Evolutionary conservation across 2,113 vertebrate genomes (phyloP), one percentile per base, ranked within the genome.

Genomic region (Passer domesticus): DNA sequence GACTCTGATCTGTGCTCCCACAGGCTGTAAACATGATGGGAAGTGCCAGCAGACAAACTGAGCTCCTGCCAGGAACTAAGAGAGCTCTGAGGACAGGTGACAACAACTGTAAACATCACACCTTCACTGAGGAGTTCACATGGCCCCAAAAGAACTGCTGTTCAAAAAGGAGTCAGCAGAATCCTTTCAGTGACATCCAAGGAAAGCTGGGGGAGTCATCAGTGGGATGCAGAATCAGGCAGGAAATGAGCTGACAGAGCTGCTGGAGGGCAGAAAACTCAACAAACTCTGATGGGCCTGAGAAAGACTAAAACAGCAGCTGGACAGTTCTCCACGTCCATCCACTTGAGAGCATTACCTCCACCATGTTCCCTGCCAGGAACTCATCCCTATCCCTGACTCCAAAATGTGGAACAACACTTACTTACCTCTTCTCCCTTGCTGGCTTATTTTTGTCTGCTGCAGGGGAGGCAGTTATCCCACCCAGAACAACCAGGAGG

Each of bases 391-490:
- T 78, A 20, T 7, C 53, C 50, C 68, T 76, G 14, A 39, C 31
- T 35, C 67, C 30, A 3, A 20, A 39, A 33, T 5, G 5, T 21
- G 39, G 13, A 28, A 18, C 39, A 43, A 6, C 23, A 85, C 90
- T 85, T 80, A 85, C 90, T 85, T 80, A 85, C 79, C 82, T 95
- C 75, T 62, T 15, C 74, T 80, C 62, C 50, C 64, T 59, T 7
- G 47, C 60, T 39, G 43, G 15, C 31, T 46, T 25, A 22, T 33
- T 21, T 64, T 13, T 31, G 15, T 8, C 55, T 66, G n/a, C 53
- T 53, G 63, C 70, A 75, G 74, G 50, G 52, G 69, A 41, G 85
- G 31, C 37, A 15, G 4, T 55, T 69, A 73, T 46, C 46, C 68
- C 58, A 55, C 1, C 50, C 52, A 63, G 11, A 64, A 18, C 64